Base-by-base conservation (phyloP, 2,888 invertebrate species). In the Nebria brevicollis region DNA sequence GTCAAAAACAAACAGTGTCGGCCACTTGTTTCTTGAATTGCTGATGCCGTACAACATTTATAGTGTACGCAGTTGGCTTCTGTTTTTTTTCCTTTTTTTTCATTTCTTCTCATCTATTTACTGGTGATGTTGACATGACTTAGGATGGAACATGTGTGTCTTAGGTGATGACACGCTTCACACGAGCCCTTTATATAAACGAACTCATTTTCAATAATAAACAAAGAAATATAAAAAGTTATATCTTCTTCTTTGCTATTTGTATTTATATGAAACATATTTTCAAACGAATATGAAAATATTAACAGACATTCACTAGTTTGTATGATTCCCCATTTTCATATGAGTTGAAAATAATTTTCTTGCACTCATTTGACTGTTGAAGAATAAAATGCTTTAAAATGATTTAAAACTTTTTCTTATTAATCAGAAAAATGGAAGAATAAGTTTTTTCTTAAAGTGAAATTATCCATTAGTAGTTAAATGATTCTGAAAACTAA, bases 121-220 rank as follows among this genome's bases (percentile, higher is more conserved):
- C 54, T 54, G 54, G 11, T 54, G 54, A 13, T 54, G 54, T 54
- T 54, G 4, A 54, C 54, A 54, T 54, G 54, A 54, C 34, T 34
- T 54, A 13, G 6, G 54, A 54, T 54, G 54, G 54, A 72, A 72
- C 72, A 72, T 72, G 72, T 72, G 72, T 42, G 8, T n/a, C 42
- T 72, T 13, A 72, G 72, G 72, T 72, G 72, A 72, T 72, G 72
- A 41, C 42, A 41, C n/a, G 10, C 34, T 41, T 42, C 41, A 72
- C 72, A 72, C 72, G 72, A 41, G 72, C 72, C 72, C 25, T 72
- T 42, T 26, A 26, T 72, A 25, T 72, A 72, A 72, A 72, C 72
- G 1, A 25, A 72, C 70, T 54, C 54, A 13, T 13, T 54, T 54
- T 54, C 54, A 54, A 54, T 54, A 54, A 54, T 54, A 54, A 54